Evolutionary conservation across 1,140 invertebrate species (phyloP).

Genomic region (Diachasmimorpha longicaudata): DNA sequence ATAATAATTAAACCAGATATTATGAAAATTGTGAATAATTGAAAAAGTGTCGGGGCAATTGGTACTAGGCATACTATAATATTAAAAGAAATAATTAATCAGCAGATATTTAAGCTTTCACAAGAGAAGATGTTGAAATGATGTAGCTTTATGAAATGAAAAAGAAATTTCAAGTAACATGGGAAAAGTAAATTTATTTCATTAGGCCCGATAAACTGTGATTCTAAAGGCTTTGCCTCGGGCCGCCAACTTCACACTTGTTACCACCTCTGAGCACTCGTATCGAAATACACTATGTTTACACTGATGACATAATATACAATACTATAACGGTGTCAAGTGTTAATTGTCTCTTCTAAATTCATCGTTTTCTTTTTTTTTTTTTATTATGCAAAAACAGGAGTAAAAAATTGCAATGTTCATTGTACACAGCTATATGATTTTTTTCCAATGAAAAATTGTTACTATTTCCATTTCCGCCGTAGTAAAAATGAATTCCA

Average conservation of each 20-base stretch:
- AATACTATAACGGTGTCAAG: no score
- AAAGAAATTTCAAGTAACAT: no score
- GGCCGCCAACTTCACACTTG: no score
- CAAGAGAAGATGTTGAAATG: background rate
- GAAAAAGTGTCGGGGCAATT: background rate
- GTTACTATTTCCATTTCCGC: background rate
- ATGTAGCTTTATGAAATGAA: background rate
- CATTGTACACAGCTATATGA: background rate
- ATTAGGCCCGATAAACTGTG: no score
- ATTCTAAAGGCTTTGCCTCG: no score
- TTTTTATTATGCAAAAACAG: background rate
- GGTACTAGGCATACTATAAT: background rate
- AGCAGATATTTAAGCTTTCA: no score
- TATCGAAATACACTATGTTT: no score
- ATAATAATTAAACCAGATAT: background rate
- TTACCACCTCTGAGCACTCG: no score
- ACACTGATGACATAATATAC: no score
- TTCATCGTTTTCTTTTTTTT: no score
- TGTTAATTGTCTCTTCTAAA: no score
- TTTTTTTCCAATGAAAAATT: background rate
- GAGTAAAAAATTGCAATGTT: background rate
- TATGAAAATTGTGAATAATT: constrained; percentile 2
- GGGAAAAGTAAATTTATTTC: no score
- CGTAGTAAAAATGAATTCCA: background rate
- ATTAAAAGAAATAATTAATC: background rate